phyloP scores from a whole-genome alignment of 2,797 vertebrate genomes.

The Etheostoma nigrum region DNA sequence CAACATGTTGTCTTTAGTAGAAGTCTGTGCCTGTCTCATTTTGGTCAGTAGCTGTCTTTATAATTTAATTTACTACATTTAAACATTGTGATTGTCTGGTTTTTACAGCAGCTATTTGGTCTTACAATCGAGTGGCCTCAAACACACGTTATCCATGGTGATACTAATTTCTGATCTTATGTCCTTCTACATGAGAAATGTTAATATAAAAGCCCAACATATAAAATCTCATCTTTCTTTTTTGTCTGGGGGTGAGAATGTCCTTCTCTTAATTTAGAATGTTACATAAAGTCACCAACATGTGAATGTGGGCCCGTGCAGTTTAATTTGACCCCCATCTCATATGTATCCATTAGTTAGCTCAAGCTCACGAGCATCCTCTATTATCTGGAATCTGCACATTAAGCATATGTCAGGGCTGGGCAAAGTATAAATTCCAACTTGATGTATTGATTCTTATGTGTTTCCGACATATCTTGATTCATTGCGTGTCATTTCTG shows the following conservation, averaged over 20 bases:
- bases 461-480: slow-evolving; percentile 46
- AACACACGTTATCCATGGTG: not conserved
- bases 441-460: slow-evolving; percentile 56
- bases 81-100: not conserved
- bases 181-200: not conserved
- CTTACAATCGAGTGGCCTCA: not conserved
- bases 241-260: no score
- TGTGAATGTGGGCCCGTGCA: not conserved
- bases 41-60: not conserved
- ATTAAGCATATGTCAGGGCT: slow-evolving; percentile 49
- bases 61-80: slow-evolving; percentile 3
- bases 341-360: slow-evolving; percentile 33
- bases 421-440: slow-evolving; percentile 47
- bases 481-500: slow-evolving; percentile 53
- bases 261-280: slow-evolving; percentile 10
- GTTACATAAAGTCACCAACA: not conserved
- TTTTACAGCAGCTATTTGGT: no score
- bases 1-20: no score
- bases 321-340: not conserved
- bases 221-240: no score
- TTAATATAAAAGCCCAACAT: not conserved
- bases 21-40: no score
- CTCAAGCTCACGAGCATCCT: slow-evolving; percentile 11
- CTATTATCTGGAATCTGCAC: slow-evolving; percentile 37
- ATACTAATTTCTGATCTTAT: not conserved